Evolutionary conservation across 53 echinoderm and acorn worm genomes (phyloP).

Genomic region (Holothuria scabra): DNA sequence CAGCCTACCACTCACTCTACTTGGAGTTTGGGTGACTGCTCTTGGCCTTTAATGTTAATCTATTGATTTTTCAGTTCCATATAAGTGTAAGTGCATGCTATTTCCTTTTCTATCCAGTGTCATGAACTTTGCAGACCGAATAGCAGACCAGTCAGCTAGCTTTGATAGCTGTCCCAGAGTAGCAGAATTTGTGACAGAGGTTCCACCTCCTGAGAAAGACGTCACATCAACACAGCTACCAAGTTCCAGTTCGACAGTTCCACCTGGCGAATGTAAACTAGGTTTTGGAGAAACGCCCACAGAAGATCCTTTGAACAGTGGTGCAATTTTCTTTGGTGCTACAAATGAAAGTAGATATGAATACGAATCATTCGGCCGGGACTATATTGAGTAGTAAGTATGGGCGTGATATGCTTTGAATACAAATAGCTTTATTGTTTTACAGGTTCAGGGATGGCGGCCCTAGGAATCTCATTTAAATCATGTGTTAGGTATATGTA

Average conservation of each 20-base stretch:
- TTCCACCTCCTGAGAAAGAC: not conserved
- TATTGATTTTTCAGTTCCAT: not conserved
- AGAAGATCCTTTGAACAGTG: constrained; percentile 63
- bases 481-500: no score
- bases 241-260: not conserved
- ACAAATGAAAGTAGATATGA: constrained; percentile 65
- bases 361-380: constrained; percentile 49
- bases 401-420: not conserved
- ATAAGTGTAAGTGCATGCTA: not conserved
- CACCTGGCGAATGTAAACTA: not conserved
- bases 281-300: not conserved
- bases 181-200: not conserved
- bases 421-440: not conserved
- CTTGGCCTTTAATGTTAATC: not conserved
- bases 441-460: no score
- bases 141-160: not conserved
- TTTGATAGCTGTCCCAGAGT: constrained; percentile 16
- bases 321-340: constrained; percentile 80
- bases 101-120: not conserved
- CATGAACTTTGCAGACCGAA: constrained; percentile 23
- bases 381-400: constrained; percentile 55
- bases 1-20: no score
- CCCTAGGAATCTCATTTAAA: no score
- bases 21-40: no score
- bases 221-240: not conserved